Conservation (phyloP, 1,140 invertebrate species). For the Triops cancriformis region DNA sequence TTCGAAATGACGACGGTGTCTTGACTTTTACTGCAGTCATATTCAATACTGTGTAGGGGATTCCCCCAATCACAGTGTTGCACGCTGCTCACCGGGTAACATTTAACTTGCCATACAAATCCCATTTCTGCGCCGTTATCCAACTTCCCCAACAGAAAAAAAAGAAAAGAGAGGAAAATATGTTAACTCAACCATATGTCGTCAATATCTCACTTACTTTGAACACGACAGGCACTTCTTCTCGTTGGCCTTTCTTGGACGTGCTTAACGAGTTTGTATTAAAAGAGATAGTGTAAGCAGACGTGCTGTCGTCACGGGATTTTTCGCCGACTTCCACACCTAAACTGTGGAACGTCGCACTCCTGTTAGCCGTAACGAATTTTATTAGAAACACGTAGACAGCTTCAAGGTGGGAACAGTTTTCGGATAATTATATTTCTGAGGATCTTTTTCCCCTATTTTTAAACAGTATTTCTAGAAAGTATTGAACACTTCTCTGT, state of each 20-base stretch:
- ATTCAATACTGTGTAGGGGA: constrained; percentile 47
- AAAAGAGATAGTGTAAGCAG: constrained; percentile 45
- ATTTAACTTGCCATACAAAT: constrained; percentile 48
- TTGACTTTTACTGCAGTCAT: constrained; percentile 45
- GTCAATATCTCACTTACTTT: constrained; percentile 35
- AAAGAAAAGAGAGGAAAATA: background rate
- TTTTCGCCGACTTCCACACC: constrained; percentile 40
- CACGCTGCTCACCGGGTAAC: constrained; percentile 44
- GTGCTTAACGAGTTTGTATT: constrained; percentile 39
- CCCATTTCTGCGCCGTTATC: constrained; percentile 43
- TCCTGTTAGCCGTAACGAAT: constrained; percentile 35
- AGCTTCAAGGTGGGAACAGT: too few species aligned
- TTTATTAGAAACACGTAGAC: background rate
- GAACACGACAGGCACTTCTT: constrained; percentile 42
- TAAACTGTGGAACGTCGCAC: constrained; percentile 41
- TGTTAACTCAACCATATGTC: background rate
- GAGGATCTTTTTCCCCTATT: too few species aligned
- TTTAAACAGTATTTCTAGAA: too few species aligned
- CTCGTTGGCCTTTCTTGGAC: constrained; percentile 40
- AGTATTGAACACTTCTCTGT: too few species aligned
- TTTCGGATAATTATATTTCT: too few species aligned
- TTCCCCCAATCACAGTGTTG: constrained; percentile 49
- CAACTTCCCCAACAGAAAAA: constrained; percentile 32
- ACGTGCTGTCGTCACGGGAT: constrained; percentile 42
- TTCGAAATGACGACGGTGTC: constrained; percentile 41